Percentiles rank a stretch among this genome's conserved stretches.
Evolutionary conservation across 2,797 vertebrate genomes (phyloP).

Genomic region (Halcyon leucocephala): DNA sequence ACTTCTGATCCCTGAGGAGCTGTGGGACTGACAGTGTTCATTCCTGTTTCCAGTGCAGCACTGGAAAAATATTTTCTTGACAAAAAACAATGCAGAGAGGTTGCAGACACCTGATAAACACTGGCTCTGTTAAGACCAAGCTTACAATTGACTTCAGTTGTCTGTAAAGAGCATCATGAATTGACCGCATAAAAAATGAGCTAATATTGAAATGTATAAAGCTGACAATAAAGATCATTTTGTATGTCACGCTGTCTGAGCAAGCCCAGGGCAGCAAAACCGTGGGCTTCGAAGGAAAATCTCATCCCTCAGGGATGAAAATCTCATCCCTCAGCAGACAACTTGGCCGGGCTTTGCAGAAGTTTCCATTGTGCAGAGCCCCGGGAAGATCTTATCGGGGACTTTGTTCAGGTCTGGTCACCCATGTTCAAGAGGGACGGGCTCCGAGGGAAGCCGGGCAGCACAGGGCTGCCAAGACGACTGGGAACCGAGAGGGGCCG

Average conservation of each 20-base stretch:
- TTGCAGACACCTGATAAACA: not conserved
- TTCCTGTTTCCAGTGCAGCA: not conserved
- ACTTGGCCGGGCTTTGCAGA: not conserved
- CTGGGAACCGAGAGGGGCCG: fast-evolving
- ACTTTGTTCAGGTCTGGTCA: not conserved
- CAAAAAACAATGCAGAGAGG: not conserved
- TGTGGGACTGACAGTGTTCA: not conserved
- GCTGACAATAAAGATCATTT: not conserved
- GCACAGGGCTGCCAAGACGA: not conserved
- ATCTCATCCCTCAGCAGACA: not conserved
- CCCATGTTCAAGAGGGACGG: not conserved
- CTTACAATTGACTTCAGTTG: not conserved
- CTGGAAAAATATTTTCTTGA: not conserved
- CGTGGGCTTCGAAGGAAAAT: not conserved
- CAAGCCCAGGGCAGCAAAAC: not conserved
- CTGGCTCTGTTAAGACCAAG: not conserved
- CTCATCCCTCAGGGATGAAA: not conserved
- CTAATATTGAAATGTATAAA: not conserved
- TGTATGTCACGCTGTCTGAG: fast-evolving
- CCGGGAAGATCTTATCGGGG: slow-evolving; percentile 28
- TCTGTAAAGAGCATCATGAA: not conserved
- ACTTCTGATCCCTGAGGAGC: not conserved
- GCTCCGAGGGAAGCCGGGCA: fast-evolving
- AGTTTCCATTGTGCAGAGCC: slow-evolving; percentile 62
- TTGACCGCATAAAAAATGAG: not conserved